Evolutionary conservation across 2,113 vertebrate genomes (phyloP).

Genomic region (Columba livia): DNA sequence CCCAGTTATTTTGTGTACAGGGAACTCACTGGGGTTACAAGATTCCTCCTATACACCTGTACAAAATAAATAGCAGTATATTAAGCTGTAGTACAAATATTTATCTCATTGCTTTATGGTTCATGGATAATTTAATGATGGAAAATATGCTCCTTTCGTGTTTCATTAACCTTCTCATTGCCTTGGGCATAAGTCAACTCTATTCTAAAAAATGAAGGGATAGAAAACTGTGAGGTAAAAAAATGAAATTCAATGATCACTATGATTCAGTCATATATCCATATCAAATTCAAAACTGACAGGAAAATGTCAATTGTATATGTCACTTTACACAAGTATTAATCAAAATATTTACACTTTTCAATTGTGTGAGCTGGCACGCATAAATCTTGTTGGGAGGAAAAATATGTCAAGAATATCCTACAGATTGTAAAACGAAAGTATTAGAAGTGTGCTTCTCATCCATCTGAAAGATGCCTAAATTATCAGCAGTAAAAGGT

Average conservation of each 20-base stretch:
- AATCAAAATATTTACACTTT: neutral
- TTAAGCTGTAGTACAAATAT: slow-evolving; percentile 20
- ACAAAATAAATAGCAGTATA: neutral
- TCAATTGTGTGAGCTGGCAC: neutral
- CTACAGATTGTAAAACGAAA: neutral
- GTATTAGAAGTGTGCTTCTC: neutral
- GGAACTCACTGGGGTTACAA: neutral
- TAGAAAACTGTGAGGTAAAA: neutral
- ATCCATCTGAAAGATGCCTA: neutral
- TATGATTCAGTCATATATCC: neutral
- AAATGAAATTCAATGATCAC: neutral
- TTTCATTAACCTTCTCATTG: slow-evolving; percentile 35
- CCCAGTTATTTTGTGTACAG: neutral
- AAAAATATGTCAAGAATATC: neutral
- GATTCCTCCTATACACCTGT: neutral
- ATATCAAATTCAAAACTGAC: neutral
- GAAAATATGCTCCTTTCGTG: slow-evolving; percentile 40
- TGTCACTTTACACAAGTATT: neutral
- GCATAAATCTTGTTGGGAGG: neutral
- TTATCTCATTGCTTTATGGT: neutral
- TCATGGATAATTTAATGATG: slow-evolving; percentile 25
- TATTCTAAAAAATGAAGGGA: neutral
- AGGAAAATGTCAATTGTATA: neutral
- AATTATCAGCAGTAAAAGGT: neutral
- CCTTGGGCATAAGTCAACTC: neutral